A percentile compares a stretch with the other conserved stretches of the same genome.
Conservation (phyloP, 1,140 invertebrate species). For the Bombus terrestris region DNA sequence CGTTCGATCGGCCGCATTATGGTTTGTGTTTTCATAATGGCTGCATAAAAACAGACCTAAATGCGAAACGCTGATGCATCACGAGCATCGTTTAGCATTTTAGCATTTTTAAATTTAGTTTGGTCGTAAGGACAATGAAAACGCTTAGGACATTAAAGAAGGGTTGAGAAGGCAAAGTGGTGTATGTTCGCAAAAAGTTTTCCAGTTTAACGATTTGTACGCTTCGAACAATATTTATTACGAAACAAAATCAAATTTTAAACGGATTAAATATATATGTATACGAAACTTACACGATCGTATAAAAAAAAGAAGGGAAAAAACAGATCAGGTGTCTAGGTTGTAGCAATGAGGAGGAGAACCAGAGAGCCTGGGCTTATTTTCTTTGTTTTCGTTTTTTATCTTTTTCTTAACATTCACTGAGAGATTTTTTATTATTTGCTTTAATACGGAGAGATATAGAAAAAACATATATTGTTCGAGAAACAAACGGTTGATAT, state of each 20-base stretch:
- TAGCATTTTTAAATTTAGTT: not conserved
- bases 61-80: not conserved
- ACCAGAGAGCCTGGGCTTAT: slow-evolving; percentile 50
- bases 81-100: not conserved
- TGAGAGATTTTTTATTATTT: slow-evolving; percentile 81
- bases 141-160: not conserved
- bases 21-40: not conserved
- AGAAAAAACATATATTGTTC: slow-evolving; percentile 82
- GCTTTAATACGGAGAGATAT: slow-evolving; percentile 82
- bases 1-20: not conserved
- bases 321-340: slow-evolving; percentile 3
- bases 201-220: not conserved
- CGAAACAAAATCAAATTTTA: not conserved
- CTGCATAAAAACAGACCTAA: not conserved
- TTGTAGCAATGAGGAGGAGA: slow-evolving; percentile 29
- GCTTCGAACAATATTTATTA: not conserved
- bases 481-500: slow-evolving; percentile 80
- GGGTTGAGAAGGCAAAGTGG: not conserved
- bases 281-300: slow-evolving; percentile 10
- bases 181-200: not conserved
- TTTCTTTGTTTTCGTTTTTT: slow-evolving; percentile 8
- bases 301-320: not conserved
- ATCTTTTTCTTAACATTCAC: slow-evolving; percentile 78
- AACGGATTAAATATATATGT: not conserved
- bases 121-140: slow-evolving; percentile 9